These are phyloP conservation scores for Tethya wilhelma DNA, from an alignment of 37 sponge, comb jelly and placozoan species.

Conservation along the genomic window DNA sequence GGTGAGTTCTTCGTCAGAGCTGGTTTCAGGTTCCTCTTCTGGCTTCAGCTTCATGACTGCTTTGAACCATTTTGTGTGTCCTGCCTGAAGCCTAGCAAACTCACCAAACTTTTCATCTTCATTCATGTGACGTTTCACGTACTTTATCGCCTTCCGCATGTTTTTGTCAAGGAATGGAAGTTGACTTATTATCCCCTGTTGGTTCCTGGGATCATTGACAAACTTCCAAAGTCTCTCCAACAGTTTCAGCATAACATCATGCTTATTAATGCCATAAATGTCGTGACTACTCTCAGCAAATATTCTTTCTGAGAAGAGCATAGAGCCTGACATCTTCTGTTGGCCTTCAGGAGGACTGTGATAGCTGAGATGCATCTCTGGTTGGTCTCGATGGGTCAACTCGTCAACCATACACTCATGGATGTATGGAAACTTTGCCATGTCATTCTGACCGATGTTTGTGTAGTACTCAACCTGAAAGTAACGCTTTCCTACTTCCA, in stretches of 20 bases:
- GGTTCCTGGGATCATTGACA: not conserved
- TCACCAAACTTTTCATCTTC: not conserved
- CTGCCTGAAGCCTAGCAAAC: slow-evolving; percentile 7
- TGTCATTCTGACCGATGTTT: not conserved
- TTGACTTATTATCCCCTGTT: not conserved
- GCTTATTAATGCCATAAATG: not conserved
- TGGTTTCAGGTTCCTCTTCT: not conserved
- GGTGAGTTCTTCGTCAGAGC: not conserved
- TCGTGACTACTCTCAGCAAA: not conserved
- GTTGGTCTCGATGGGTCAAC: not conserved
- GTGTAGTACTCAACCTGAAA: not conserved
- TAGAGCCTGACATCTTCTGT: not conserved
- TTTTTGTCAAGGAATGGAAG: not conserved
- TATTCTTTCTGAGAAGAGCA: not conserved
- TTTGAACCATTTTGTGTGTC: not conserved
- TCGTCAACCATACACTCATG: not conserved
- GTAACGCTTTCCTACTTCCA: not conserved
- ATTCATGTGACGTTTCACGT: slow-evolving; percentile 1
- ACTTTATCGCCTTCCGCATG: slow-evolving; percentile 8
- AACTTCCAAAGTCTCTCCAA: not conserved
- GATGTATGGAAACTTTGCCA: not conserved
- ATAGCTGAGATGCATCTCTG: not conserved
- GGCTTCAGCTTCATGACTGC: not conserved
- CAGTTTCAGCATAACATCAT: not conserved
- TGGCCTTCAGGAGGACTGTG: not conserved